These are phyloP conservation scores for Lates japonicus DNA, from an alignment of 2,797 vertebrate genomes.

Conservation along the genomic window DNA sequence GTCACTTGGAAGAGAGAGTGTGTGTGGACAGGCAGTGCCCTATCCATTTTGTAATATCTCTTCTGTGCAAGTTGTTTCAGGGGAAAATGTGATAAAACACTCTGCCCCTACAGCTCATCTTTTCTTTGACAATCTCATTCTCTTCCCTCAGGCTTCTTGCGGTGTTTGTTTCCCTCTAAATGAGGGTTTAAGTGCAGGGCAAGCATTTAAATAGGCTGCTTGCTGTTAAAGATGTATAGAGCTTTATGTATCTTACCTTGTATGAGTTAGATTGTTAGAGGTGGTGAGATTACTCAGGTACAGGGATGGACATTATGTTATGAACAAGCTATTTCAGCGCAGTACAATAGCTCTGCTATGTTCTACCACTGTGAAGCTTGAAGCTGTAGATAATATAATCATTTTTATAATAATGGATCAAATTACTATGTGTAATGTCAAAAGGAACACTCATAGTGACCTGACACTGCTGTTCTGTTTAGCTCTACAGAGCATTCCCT, in stretches of 20 bases:
- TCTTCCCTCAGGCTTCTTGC: constrained; percentile 29
- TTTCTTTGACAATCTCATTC: constrained; percentile 9
- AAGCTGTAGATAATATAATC: background rate
- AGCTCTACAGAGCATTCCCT: too few species aligned
- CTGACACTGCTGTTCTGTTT: too few species aligned
- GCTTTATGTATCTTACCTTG: constrained; percentile 1
- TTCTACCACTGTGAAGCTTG: background rate
- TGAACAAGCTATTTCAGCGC: background rate
- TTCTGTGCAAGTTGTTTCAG: constrained; percentile 61
- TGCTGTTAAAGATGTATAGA: constrained; percentile 14
- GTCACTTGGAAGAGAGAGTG: constrained; percentile 39
- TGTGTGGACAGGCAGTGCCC: constrained; percentile 34
- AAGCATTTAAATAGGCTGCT: constrained; percentile 29
- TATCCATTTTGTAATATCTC: constrained; percentile 68
- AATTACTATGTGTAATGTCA: background rate
- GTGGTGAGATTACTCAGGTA: background rate
- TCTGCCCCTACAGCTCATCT: constrained; percentile 12
- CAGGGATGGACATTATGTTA: background rate
- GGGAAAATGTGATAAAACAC: constrained; percentile 59
- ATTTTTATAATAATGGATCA: background rate
- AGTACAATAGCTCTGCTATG: background rate
- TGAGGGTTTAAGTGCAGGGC: constrained; percentile 22
- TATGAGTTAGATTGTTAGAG: background rate
- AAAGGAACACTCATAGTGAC: too few species aligned
- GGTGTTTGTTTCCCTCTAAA: constrained; percentile 34